These are phyloP conservation scores for Distichodus sexfasciatus DNA, from an alignment of 2,797 vertebrate species.

Conservation along the genomic window DNA sequence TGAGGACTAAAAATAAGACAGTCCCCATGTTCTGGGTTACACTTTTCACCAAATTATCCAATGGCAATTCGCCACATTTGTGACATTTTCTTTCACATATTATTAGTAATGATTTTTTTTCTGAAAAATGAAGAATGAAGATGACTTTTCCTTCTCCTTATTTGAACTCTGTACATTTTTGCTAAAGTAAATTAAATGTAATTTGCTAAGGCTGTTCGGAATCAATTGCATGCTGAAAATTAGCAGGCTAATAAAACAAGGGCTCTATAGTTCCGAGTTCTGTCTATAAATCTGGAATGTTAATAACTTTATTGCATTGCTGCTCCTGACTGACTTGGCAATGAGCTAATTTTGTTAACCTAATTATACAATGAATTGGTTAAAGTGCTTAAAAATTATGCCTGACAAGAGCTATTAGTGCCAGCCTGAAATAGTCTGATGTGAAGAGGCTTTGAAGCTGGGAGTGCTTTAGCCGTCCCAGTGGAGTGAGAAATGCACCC, in stretches of 20 bases:
- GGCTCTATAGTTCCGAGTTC: conserved; percentile 48
- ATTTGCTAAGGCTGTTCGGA: conserved; percentile 30
- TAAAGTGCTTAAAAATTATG: conserved; percentile 61
- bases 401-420: conserved; percentile 58
- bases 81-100: neutral
- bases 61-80: neutral
- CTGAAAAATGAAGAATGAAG: neutral
- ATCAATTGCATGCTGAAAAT: conserved; percentile 50
- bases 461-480: conserved; percentile 54
- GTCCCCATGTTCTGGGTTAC: conserved; percentile 7
- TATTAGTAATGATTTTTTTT: conserved; percentile 1
- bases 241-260: conserved; percentile 63
- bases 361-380: conserved; percentile 61
- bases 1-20: conserved; percentile 4
- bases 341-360: conserved; percentile 61
- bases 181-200: conserved; percentile 47
- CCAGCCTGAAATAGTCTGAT: conserved; percentile 46
- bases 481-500: conserved; percentile 63
- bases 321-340: conserved; percentile 45
- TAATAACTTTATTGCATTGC: conserved; percentile 68
- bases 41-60: neutral
- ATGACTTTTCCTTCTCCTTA: conserved; percentile 4
- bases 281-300: conserved; percentile 58
- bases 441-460: conserved; percentile 49
- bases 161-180: conserved; percentile 11